Evolutionary conservation across 1,140 invertebrate genomes (phyloP).

Genomic region (Penaeus indicus): DNA sequence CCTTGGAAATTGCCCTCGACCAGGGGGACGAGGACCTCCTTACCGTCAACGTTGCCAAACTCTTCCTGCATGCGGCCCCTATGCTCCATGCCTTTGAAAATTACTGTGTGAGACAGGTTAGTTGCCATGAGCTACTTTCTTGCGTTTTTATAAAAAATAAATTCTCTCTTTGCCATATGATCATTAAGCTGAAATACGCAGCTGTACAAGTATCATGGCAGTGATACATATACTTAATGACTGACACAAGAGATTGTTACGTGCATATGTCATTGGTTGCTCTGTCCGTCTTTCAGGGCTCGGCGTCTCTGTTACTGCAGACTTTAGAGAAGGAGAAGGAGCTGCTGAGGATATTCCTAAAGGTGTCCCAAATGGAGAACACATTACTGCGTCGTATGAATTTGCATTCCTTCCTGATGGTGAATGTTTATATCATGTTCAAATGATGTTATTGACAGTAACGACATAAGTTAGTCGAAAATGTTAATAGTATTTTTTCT

Average conservation of each 20-base stretch:
- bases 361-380: constrained; percentile 97
- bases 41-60: constrained; percentile 90
- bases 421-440: constrained; percentile 71
- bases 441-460: not conserved
- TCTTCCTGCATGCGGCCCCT: constrained; percentile 86
- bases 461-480: not conserved
- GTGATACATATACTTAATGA: constrained; percentile 68
- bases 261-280: constrained; percentile 60
- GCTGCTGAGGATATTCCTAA: constrained; percentile 91
- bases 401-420: constrained; percentile 96
- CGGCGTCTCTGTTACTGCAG: constrained; percentile 88
- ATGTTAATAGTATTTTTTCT: not conserved
- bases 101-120: constrained; percentile 85
- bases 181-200: not conserved
- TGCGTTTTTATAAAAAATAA: not conserved
- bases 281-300: constrained; percentile 76
- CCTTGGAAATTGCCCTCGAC: constrained; percentile 86
- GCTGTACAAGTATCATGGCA: constrained; percentile 62
- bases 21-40: constrained; percentile 85
- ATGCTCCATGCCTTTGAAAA: constrained; percentile 95
- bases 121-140: not conserved
- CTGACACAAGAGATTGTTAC: not conserved
- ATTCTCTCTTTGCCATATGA: not conserved
- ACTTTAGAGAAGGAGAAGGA: constrained; percentile 96
- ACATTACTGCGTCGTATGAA: constrained; percentile 93